These are phyloP conservation scores for Chloromyia formosa DNA, from an alignment of 2,888 invertebrate species.

Conservation along the genomic window DNA sequence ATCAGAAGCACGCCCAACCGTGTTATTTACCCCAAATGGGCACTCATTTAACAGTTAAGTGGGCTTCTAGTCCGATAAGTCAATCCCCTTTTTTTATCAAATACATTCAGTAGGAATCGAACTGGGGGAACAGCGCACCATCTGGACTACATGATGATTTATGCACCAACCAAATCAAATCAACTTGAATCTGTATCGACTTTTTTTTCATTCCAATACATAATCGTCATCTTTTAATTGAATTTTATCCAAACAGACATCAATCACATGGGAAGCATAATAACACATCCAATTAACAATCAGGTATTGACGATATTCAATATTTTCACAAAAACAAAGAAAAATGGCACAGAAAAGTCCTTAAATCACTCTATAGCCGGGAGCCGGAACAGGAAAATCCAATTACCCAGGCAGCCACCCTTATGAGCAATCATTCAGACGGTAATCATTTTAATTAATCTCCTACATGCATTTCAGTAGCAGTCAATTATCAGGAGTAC, in stretches of 20 bases:
- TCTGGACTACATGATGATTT: too few species aligned
- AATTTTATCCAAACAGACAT: background rate
- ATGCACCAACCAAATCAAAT: too few species aligned
- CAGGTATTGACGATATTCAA: background rate
- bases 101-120: too few species aligned
- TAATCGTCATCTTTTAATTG: constrained; percentile 22
- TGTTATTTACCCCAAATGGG: too few species aligned
- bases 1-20: too few species aligned
- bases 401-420: constrained; percentile 33
- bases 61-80: too few species aligned
- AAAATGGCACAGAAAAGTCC: background rate
- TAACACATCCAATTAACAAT: constrained; percentile 24
- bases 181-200: too few species aligned
- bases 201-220: too few species aligned
- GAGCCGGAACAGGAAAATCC: constrained; percentile 28
- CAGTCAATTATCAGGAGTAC: constrained; percentile 41
- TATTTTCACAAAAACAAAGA: constrained; percentile 1
- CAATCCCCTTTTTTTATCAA: too few species aligned
- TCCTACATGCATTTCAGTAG: constrained; percentile 31
- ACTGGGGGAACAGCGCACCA: too few species aligned
- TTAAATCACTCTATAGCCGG: constrained; percentile 1
- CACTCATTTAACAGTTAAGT: too few species aligned
- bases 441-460: constrained; percentile 43
- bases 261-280: background rate
- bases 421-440: constrained; percentile 34